Evolutionary conservation across 2,888 invertebrate species (phyloP), one percentile per base, ranked within the genome.

Genomic region (Meiosimyza decipiens): DNA sequence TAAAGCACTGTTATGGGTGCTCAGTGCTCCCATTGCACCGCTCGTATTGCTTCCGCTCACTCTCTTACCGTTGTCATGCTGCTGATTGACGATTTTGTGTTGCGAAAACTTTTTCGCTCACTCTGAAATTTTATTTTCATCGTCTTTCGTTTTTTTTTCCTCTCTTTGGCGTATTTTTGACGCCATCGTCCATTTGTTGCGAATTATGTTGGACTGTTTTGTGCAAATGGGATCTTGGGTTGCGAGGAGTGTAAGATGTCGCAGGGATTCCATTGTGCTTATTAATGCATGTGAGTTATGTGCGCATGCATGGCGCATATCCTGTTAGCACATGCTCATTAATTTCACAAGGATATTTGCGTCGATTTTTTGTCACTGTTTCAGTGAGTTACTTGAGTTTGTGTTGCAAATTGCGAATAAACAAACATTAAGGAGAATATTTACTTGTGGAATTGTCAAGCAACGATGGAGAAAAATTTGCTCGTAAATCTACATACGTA

Each of bases 161-260:
- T 66, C 18, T 66, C 11, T 57, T 65, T 68, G 68, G 60, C 63
- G 59, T 63, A 65, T 72, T 70, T 71, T 69, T 71, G 70, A 76
- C 63, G 73, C 74, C 71, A 73, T 59, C 67, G 71, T 74, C 69
- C 69, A 73, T 75, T 76, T 73, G 65, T 74, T 72, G 66, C 64
- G 70, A 75, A 75, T 76, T 67, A 68, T 76, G 49, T 69, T 69
- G 40, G 40, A 40, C 6, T 40, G 33, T 59, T 69, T 47, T n/a
- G 59, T 59, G n/a, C 33, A 57, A 55, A 59, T 28, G 60, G 60
- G 60, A 28, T 40, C n/a, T 28, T 18, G 57, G 57, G 18, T 22
- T 40, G 33, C 3, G 52, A 18, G 54, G n/a, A 18, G 54, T 66
- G 28, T 54, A 52, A 15, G 52, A 13, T 15, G 13, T 52, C 52